These are phyloP conservation scores for Carettochelys insculpta DNA, from an alignment of 2,113 vertebrate genomes.

Conservation along the genomic window DNA sequence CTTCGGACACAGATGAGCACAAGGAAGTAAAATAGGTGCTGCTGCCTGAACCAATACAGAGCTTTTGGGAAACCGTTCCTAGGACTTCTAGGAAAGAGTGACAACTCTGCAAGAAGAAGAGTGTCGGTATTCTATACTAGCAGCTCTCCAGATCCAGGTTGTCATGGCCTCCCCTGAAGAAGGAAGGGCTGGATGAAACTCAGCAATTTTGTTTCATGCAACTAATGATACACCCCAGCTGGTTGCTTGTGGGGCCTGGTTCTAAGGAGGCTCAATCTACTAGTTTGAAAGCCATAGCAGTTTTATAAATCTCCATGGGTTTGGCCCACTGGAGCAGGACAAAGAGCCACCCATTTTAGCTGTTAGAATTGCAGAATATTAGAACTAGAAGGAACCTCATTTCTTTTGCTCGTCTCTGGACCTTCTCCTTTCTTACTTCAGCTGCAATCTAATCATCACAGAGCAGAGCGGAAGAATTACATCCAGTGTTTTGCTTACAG, in stretches of 20 bases:
- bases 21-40: slow-evolving; percentile 37
- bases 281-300: not conserved
- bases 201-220: rapidly evolving
- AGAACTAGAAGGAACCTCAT: no score
- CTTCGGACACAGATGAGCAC: slow-evolving; percentile 14
- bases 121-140: not conserved
- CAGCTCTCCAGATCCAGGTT: not conserved
- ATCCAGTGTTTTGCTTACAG: no score
- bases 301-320: not conserved
- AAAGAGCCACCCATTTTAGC: not conserved
- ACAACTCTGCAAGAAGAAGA: not conserved
- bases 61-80: not conserved
- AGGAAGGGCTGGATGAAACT: not conserved
- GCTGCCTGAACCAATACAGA: slow-evolving; percentile 62
- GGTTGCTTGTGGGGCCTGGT: not conserved
- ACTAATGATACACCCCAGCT: not conserved
- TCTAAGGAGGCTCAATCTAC: not conserved
- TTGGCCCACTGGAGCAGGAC: not conserved
- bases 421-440: no score
- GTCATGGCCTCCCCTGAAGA: not conserved
- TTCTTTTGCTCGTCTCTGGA: no score
- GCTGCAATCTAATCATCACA: no score
- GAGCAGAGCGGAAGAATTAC: no score
- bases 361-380: no score
- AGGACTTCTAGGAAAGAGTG: not conserved